Conservation (phyloP, 1,140 invertebrate species). For the Portunus trituberculatus region DNA sequence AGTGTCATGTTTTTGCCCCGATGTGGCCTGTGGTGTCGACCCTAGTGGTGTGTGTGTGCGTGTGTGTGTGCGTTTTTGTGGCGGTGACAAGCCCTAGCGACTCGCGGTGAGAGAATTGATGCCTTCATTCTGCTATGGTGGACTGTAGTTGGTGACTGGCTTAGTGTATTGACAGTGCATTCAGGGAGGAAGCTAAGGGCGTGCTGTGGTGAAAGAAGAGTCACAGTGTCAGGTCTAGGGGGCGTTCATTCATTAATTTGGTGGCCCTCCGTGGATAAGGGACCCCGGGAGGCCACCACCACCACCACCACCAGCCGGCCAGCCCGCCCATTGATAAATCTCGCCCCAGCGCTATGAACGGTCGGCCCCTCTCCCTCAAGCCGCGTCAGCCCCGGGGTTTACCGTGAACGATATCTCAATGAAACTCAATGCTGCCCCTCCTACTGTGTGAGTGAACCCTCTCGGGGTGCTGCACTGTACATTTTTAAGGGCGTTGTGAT, state of each 20-base stretch:
- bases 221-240: neutral
- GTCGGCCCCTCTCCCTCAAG: conserved; percentile 3
- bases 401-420: neutral
- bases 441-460: neutral
- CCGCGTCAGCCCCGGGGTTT: neutral
- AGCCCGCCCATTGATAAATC: conserved; percentile 4
- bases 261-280: neutral
- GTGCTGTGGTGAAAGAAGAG: neutral
- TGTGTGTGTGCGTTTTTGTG: conserved; percentile 45
- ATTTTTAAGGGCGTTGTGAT: no score
- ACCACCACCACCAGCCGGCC: neutral
- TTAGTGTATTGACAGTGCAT: neutral
- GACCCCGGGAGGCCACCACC: neutral
- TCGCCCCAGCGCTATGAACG: neutral
- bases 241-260: conserved; percentile 31
- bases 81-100: neutral
- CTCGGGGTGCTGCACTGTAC: neutral
- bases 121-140: neutral
- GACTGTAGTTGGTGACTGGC: neutral
- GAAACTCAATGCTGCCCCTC: neutral
- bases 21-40: neutral
- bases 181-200: neutral
- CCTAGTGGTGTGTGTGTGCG: conserved; percentile 43
- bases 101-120: neutral
- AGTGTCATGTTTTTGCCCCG: neutral